Conservation (phyloP, 35 echinoderm and acorn worm genomes). For the Lytechinus pictus region DNA sequence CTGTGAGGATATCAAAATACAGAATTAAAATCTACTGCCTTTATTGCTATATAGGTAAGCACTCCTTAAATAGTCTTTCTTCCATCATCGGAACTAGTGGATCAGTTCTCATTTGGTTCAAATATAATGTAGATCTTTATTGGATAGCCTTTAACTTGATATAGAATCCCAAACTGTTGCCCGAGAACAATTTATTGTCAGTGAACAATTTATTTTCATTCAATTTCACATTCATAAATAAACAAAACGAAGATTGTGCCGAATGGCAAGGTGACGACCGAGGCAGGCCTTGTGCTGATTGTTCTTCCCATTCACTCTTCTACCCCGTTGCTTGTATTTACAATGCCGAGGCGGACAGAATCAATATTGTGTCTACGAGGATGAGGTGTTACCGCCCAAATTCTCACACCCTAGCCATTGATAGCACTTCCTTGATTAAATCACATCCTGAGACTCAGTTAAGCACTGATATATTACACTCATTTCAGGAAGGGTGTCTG, state of each 20-base stretch:
- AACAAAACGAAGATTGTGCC: background rate
- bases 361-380: constrained; percentile 17
- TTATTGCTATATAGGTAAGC: too few relatives aligned
- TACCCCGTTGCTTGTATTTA: background rate
- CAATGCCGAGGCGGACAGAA: background rate
- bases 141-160: background rate
- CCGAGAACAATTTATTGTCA: background rate
- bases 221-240: constrained; percentile 20
- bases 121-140: background rate
- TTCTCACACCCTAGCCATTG: constrained; percentile 23
- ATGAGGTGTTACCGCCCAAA: constrained; percentile 21
- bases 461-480: background rate
- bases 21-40: too few relatives aligned
- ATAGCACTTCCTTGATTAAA: constrained; percentile 42
- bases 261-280: background rate
- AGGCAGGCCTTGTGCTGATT: background rate
- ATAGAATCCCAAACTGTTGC: background rate
- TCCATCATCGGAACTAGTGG: too few relatives aligned
- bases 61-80: too few relatives aligned
- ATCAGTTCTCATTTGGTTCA: too few relatives aligned
- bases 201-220: constrained; percentile 13
- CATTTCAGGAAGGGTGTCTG: background rate
- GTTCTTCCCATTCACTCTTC: background rate
- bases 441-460: background rate
- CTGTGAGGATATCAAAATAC: too few relatives aligned